Percentiles rank a stretch among this genome's conserved stretches.
These are phyloP conservation scores for Caiman crocodilus DNA, from an alignment of 2,797 vertebrate species.

Conservation along the genomic window DNA sequence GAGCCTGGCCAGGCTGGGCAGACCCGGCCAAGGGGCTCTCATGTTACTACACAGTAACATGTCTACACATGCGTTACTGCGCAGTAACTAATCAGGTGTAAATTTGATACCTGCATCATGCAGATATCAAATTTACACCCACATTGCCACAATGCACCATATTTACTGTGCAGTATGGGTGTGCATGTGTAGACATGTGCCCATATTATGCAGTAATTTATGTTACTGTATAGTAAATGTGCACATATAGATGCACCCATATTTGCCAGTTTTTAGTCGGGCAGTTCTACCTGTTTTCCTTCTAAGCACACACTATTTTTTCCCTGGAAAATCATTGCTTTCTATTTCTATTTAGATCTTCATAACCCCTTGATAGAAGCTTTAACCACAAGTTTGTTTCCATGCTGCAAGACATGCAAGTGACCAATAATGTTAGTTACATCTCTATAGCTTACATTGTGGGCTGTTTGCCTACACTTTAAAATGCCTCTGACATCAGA, in stretches of 20 bases:
- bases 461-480: constrained; percentile 68
- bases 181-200: too few relatives aligned
- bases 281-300: constrained; percentile 39
- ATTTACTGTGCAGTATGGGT: too few relatives aligned
- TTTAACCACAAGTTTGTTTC: constrained; percentile 77
- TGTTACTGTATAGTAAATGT: too few relatives aligned
- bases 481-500: constrained; percentile 50
- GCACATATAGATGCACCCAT: background rate
- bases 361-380: constrained; percentile 71
- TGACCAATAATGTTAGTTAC: constrained; percentile 54
- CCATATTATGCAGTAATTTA: too few relatives aligned
- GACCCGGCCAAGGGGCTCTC: too few relatives aligned
- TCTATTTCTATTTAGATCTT: constrained; percentile 82
- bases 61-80: too few relatives aligned
- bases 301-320: constrained; percentile 30
- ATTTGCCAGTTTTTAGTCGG: background rate
- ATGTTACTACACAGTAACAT: too few relatives aligned
- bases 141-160: too few relatives aligned
- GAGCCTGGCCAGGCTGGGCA: too few relatives aligned
- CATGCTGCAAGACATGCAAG: constrained; percentile 59
- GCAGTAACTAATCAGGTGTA: too few relatives aligned
- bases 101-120: too few relatives aligned
- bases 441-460: constrained; percentile 55
- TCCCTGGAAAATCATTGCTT: constrained; percentile 63
- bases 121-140: too few relatives aligned